Conservation (phyloP, 2,113 vertebrate genomes). For the Hystrix cristata region DNA sequence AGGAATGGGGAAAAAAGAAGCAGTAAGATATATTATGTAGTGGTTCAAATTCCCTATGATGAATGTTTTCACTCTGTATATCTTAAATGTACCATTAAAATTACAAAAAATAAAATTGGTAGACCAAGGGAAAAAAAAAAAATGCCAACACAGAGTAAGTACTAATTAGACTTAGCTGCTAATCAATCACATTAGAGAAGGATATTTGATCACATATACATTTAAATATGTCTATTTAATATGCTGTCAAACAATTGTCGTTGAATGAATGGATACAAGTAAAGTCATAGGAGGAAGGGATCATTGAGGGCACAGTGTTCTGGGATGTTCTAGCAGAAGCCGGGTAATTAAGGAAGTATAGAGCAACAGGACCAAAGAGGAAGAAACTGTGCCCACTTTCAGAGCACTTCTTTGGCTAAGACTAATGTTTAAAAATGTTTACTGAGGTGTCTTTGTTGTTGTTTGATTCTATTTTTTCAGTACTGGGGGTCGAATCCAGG, state of each 20-base stretch:
- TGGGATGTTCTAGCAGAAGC: background rate
- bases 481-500: background rate
- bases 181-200: background rate
- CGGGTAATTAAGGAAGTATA: background rate
- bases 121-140: background rate
- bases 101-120: no score
- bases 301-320: background rate
- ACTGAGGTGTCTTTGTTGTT: background rate
- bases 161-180: background rate
- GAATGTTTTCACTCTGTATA: no score
- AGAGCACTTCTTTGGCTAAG: slow-evolving; percentile 1
- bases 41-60: no score
- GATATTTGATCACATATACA: background rate
- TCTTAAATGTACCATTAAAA: no score
- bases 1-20: no score
- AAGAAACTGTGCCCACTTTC: background rate
- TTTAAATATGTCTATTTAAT: background rate
- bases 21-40: no score
- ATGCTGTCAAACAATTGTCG: background rate
- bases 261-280: background rate
- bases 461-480: background rate
- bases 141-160: background rate
- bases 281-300: background rate
- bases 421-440: background rate
- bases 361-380: background rate